phyloP scores from a whole-genome alignment of 2,888 invertebrate species.

The Cecidostiba fungosa region DNA sequence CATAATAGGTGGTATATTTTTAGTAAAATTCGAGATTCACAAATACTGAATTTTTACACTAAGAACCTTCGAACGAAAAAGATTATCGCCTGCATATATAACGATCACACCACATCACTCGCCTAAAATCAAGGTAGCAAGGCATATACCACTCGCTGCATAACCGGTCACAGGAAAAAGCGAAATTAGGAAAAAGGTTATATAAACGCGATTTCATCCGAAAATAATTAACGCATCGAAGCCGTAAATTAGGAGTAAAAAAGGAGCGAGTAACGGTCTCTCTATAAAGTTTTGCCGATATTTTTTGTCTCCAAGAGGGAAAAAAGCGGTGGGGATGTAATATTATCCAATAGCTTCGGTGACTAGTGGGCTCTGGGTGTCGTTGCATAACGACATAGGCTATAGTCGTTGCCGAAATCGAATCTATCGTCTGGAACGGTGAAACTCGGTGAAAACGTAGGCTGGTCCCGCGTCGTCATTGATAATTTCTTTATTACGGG shows the following conservation, averaged over 20 bases:
- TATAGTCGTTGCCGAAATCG: slow-evolving; percentile 54
- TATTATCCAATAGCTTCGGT: slow-evolving; percentile 54
- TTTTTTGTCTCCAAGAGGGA: neutral
- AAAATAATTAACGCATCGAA: slow-evolving; percentile 37
- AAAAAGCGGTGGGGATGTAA: neutral
- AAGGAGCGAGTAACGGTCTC: neutral
- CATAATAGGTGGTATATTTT: too few species aligned
- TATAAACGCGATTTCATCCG: slow-evolving; percentile 23
- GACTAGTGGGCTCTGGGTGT: slow-evolving; percentile 1
- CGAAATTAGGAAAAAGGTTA: slow-evolving; percentile 34
- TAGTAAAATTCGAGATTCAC: too few species aligned
- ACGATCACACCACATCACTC: neutral
- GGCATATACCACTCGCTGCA: neutral
- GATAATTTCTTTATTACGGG: slow-evolving; percentile 47
- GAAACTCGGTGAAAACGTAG: slow-evolving; percentile 74
- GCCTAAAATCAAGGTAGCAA: neutral
- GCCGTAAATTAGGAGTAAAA: neutral
- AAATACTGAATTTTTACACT: too few species aligned
- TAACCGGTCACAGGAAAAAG: neutral
- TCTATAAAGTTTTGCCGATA: slow-evolving; percentile 30
- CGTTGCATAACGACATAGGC: slow-evolving; percentile 67
- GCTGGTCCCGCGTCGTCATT: slow-evolving; percentile 41
- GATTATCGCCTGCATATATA: neutral
- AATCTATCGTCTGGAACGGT: slow-evolving; percentile 67
- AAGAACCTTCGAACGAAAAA: neutral